Evolutionary conservation across 2,797 vertebrate genomes (phyloP).

Genomic region (Crax fasciolata): DNA sequence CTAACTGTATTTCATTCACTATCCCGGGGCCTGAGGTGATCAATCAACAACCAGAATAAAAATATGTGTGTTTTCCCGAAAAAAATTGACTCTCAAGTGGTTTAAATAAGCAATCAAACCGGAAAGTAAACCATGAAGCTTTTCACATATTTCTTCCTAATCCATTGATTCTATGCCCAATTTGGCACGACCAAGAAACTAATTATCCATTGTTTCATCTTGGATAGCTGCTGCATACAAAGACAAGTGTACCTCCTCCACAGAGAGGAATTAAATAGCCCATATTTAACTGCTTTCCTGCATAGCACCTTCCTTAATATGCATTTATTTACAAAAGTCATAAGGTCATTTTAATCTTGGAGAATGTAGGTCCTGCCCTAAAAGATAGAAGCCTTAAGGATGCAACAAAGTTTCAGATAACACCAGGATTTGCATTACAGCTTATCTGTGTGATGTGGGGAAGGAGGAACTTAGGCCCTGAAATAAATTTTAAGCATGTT

Average conservation of each 20-base stretch:
- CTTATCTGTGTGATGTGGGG: neutral
- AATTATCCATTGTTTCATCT: neutral
- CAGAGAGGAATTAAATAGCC: neutral
- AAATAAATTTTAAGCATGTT: neutral
- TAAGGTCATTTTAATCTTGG: neutral
- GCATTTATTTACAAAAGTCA: neutral
- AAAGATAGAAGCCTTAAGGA: neutral
- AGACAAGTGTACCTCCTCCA: neutral
- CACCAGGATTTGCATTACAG: neutral
- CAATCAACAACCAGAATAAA: slow-evolving; percentile 61
- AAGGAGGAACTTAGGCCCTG: neutral
- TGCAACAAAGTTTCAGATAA: neutral
- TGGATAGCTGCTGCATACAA: neutral
- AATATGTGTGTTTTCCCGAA: slow-evolving; percentile 32
- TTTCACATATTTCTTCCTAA: neutral
- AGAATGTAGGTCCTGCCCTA: neutral
- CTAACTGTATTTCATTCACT: slow-evolving; percentile 42
- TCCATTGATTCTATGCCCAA: neutral
- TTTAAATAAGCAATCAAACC: slow-evolving; percentile 4
- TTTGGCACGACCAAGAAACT: neutral
- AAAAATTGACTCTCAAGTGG: neutral
- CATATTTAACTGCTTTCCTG: neutral
- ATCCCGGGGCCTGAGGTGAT: slow-evolving; percentile 53
- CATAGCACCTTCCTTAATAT: neutral
- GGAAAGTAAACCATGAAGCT: slow-evolving; percentile 8